Evolutionary conservation across 2,113 vertebrate genomes (phyloP).

Genomic region (Myiagra hebetior): DNA sequence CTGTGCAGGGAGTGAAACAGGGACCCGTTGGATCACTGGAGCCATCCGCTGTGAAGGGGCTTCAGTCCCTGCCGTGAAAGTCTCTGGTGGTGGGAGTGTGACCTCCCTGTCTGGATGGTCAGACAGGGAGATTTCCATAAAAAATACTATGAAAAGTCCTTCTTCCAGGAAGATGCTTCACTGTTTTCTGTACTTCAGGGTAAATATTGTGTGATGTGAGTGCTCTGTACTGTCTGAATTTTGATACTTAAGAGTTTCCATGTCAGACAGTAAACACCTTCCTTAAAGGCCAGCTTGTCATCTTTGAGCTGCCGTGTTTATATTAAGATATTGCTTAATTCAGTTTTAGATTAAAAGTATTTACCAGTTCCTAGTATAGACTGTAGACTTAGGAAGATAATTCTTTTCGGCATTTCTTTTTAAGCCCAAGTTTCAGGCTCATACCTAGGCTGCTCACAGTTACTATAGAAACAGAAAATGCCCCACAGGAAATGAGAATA

Average conservation of each 20-base stretch:
- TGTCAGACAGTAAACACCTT: neutral
- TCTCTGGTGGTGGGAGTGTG: neutral
- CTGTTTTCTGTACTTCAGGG: neutral
- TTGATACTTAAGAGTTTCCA: neutral
- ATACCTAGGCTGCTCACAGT: neutral
- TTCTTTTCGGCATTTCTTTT: neutral
- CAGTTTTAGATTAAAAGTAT: neutral
- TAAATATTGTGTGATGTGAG: neutral
- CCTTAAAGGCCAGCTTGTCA: neutral
- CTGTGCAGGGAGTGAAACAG: neutral
- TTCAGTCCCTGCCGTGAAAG: fast-evolving
- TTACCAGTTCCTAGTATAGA: neutral
- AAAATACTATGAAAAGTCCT: neutral
- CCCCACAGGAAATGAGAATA: neutral
- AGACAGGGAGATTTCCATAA: neutral
- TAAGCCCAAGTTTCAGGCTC: neutral
- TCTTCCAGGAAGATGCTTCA: neutral
- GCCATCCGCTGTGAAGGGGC: fast-evolving
- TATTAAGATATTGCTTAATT: neutral
- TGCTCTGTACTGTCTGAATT: neutral
- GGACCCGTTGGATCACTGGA: fast-evolving
- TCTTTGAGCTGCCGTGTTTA: neutral
- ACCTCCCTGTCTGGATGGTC: neutral
- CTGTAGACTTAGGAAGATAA: neutral
- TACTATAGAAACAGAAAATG: neutral